Evolutionary conservation across 2,797 vertebrate genomes (phyloP).

Genomic region (Pelobates cultripes): DNA sequence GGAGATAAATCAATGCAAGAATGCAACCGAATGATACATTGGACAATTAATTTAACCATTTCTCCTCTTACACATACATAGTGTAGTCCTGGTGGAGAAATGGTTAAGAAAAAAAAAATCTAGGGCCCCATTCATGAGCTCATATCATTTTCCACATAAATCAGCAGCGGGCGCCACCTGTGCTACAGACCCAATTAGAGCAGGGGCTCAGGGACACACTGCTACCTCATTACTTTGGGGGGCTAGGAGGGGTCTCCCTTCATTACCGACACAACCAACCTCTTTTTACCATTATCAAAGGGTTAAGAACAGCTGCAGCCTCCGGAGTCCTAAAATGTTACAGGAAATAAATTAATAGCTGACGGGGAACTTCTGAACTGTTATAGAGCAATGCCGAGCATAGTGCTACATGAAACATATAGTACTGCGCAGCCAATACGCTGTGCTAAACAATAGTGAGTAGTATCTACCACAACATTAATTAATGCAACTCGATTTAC

Average conservation of each 20-base stretch:
- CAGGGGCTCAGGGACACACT: neutral
- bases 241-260: neutral
- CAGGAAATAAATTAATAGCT: conserved; percentile 39
- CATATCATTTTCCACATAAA: conserved; percentile 47
- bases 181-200: conserved; percentile 39
- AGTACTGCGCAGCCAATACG: neutral
- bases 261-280: conserved; percentile 19
- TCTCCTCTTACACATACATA: neutral
- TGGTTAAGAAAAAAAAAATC: neutral
- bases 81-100: neutral
- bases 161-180: conserved; percentile 42
- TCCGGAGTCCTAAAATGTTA: conserved; percentile 15
- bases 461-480: neutral
- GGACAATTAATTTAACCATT: neutral
- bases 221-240: conserved; percentile 20
- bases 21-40: neutral
- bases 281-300: conserved; percentile 16
- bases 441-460: neutral
- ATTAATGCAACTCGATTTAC: neutral
- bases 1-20: neutral
- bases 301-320: conserved; percentile 49
- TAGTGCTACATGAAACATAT: neutral
- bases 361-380: conserved; percentile 18
- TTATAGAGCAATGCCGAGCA: conserved; percentile 14
- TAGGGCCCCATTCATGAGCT: conserved; percentile 22